Percentiles rank a stretch among this genome's conserved stretches.
phyloP scores from a whole-genome alignment of 2,888 invertebrate species.

The Apodemia zela region DNA sequence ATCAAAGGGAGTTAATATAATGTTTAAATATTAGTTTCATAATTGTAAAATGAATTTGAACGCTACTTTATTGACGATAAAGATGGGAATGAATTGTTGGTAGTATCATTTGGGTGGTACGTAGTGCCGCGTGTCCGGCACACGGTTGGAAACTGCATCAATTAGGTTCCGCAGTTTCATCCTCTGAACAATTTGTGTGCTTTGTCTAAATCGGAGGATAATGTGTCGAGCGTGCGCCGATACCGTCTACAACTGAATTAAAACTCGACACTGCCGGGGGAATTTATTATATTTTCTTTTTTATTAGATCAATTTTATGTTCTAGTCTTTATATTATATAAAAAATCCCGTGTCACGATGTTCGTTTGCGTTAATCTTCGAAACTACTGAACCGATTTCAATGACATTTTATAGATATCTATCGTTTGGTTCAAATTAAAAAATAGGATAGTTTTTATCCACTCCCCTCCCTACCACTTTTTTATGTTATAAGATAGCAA shows the following conservation, averaged over 20 bases:
- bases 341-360: no score
- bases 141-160: constrained; percentile 65
- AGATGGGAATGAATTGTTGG: constrained; percentile 28
- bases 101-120: constrained; percentile 41
- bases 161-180: constrained; percentile 73
- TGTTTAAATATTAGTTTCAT: constrained; percentile 19
- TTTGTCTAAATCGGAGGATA: constrained; percentile 37
- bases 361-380: no score
- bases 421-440: no score
- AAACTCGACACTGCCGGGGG: not conserved
- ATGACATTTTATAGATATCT: no score
- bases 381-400: no score
- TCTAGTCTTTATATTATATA: no score
- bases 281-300: not conserved
- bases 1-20: constrained; percentile 33
- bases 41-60: constrained; percentile 17
- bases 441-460: no score
- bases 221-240: constrained; percentile 43
- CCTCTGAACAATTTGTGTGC: constrained; percentile 51
- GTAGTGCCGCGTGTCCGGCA: constrained; percentile 67
- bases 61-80: constrained; percentile 27
- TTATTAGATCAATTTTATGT: not conserved
- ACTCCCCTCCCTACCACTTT: no score
- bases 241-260: constrained; percentile 3
- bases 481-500: no score